These are phyloP conservation scores for Ptychobarbus kaznakovi DNA, from an alignment of 2,797 vertebrate species.

Conservation along the genomic window DNA sequence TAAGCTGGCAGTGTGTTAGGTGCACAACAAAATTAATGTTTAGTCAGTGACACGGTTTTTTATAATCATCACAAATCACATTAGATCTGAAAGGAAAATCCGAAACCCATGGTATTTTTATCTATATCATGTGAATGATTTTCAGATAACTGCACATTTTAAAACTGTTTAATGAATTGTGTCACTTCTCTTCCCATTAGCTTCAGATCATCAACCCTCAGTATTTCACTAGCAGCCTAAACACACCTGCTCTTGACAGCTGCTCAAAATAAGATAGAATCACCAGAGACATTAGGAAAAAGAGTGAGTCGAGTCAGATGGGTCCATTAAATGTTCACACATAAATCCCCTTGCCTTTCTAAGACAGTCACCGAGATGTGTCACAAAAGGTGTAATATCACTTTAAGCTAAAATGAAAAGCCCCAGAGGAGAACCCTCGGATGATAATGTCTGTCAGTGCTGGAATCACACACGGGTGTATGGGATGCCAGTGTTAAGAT, in stretches of 20 bases:
- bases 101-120: not conserved
- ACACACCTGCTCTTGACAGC: slow-evolving; percentile 18
- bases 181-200: slow-evolving; percentile 8
- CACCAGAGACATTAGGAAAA: slow-evolving; percentile 24
- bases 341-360: slow-evolving; percentile 15
- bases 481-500: not conserved
- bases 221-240: not conserved
- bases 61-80: not conserved
- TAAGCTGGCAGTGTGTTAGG: too few relatives aligned
- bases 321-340: slow-evolving; percentile 40
- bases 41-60: not conserved
- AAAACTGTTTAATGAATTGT: slow-evolving; percentile 24
- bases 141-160: slow-evolving; percentile 17
- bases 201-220: slow-evolving; percentile 25
- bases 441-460: slow-evolving; percentile 23
- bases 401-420: slow-evolving; percentile 28
- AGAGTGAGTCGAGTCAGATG: not conserved
- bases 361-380: slow-evolving; percentile 17
- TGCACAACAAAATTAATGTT: not conserved
- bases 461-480: not conserved
- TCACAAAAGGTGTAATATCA: slow-evolving; percentile 31
- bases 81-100: slow-evolving; percentile 2
- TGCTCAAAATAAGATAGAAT: slow-evolving; percentile 7
- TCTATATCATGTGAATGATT: not conserved
- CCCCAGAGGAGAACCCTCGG: slow-evolving; percentile 18